Conservation (phyloP, 1,140 invertebrate species). For the Scaptomyza hsui region DNA sequence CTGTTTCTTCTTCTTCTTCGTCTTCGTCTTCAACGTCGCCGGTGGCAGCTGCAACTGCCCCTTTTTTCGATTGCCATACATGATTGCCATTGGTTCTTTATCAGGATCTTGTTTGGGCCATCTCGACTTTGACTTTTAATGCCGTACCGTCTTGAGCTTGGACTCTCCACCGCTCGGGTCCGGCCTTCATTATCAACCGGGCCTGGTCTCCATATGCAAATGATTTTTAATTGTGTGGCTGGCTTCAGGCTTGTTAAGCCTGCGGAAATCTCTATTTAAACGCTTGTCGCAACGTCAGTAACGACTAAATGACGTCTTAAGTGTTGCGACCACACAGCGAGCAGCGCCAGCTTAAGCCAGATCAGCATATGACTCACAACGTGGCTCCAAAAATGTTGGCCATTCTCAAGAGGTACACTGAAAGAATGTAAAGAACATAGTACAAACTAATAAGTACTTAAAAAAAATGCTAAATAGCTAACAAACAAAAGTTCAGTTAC, state of each 20-base stretch:
- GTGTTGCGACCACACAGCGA: conserved; percentile 36
- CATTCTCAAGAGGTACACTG: background rate
- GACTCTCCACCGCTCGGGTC: conserved; percentile 44
- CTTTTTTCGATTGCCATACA: conserved; percentile 39
- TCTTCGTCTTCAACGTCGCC: conserved; percentile 49
- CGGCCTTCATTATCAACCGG: conserved; percentile 39
- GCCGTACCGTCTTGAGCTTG: conserved; percentile 4
- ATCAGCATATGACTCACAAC: conserved; percentile 2
- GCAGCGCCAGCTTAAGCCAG: background rate
- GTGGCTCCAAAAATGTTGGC: background rate
- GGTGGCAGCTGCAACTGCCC: conserved; percentile 62
- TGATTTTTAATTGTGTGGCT: conserved; percentile 67
- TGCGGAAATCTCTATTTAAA: conserved; percentile 56
- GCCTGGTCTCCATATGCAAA: conserved; percentile 60
- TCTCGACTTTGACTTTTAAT: conserved; percentile 74
- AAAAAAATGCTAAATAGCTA: too few relatives aligned
- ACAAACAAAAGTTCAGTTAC: too few relatives aligned
- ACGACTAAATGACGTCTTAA: conserved; percentile 45
- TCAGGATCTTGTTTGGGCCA: conserved; percentile 81
- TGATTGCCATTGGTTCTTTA: conserved; percentile 78
- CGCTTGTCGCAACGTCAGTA: conserved; percentile 43
- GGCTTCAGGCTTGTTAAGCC: conserved; percentile 49
- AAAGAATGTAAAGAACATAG: too few relatives aligned
- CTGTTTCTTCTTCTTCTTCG: conserved; percentile 11
- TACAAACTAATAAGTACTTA: background rate